These are phyloP conservation scores for Drosophila lowei DNA, from an alignment of 1,140 invertebrate genomes.

Conservation along the genomic window DNA sequence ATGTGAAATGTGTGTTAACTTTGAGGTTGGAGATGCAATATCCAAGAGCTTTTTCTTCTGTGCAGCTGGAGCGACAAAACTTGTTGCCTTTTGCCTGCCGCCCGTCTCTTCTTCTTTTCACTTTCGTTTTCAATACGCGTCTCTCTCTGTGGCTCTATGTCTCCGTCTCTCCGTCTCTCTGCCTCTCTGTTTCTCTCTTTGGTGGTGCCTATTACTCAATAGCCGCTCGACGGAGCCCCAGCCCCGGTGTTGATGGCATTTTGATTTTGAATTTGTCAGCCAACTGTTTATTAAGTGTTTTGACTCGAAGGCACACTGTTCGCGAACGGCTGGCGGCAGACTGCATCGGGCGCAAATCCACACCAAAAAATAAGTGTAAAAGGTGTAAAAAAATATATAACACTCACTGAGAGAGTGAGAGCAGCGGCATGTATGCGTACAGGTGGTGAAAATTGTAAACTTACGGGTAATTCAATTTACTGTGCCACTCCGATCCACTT, in stretches of 20 bases:
- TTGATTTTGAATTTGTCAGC: conserved; percentile 82
- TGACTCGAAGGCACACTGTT: conserved; percentile 78
- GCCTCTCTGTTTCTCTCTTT: conserved; percentile 18
- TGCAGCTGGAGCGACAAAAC: conserved; percentile 39
- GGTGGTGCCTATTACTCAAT: conserved; percentile 73
- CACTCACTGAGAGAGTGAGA: conserved; percentile 7
- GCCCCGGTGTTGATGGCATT: conserved; percentile 71
- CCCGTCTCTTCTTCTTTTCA: conserved; percentile 60
- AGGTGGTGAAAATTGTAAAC: conserved; percentile 34
- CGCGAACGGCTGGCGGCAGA: conserved; percentile 52
- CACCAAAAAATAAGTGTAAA: neutral
- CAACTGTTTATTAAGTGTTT: conserved; percentile 82
- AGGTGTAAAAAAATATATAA: conserved; percentile 35
- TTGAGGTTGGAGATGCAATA: too few species aligned
- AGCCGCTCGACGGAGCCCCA: conserved; percentile 37
- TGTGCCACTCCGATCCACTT: conserved; percentile 39
- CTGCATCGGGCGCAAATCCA: conserved; percentile 1
- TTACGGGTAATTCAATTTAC: conserved; percentile 31
- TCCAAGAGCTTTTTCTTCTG: too few species aligned
- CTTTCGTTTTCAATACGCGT: conserved; percentile 71
- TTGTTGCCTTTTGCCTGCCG: conserved; percentile 25
- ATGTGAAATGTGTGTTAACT: too few species aligned
- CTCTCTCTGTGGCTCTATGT: conserved; percentile 49
- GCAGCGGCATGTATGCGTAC: neutral
- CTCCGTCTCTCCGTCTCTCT: conserved; percentile 2